phyloP scores from a whole-genome alignment of 2,113 vertebrate genomes.

The Ginglymostoma cirratum region DNA sequence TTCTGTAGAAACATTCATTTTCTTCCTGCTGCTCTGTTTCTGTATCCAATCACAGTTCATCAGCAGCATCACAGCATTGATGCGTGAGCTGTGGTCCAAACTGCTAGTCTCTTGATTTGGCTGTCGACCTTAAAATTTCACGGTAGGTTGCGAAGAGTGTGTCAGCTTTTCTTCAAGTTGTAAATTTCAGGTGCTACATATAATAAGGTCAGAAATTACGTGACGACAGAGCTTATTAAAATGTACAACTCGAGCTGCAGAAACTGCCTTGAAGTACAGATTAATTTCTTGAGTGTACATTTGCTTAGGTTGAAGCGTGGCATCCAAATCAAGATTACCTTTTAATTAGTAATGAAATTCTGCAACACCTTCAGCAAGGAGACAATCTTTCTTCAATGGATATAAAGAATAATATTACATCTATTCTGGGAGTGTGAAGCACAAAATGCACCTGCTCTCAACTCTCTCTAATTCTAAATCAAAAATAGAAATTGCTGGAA shows the following conservation, averaged over 20 bases:
- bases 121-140: background rate
- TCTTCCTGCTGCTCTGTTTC: background rate
- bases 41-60: background rate
- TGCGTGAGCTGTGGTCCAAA: background rate
- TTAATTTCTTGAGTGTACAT: slow-evolving; percentile 1
- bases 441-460: background rate
- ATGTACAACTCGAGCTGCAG: background rate
- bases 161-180: background rate
- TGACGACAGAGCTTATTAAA: background rate
- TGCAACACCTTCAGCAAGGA: background rate
- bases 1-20: background rate
- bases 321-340: background rate
- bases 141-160: background rate
- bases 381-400: background rate
- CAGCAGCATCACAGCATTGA: too few species aligned
- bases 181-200: background rate
- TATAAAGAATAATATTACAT: background rate
- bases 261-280: background rate
- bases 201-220: background rate
- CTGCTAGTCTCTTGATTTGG: background rate
- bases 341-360: background rate
- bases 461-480: background rate
- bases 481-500: too few species aligned
- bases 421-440: background rate
- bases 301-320: background rate